These are phyloP conservation scores for Diorhabda elongata DNA, from an alignment of 1,140 invertebrate genomes.

Conservation along the genomic window DNA sequence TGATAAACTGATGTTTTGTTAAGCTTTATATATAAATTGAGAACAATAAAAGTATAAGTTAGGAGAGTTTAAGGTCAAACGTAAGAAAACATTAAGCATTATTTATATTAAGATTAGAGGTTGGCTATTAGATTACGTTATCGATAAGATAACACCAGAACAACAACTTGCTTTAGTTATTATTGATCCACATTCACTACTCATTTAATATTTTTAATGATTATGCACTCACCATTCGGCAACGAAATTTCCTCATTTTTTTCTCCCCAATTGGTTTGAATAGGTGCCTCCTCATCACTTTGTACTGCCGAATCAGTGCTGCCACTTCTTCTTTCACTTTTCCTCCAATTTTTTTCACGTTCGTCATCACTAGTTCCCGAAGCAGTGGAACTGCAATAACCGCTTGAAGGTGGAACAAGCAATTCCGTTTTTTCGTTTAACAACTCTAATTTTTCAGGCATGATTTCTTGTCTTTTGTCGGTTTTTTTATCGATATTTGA, in stretches of 20 bases:
- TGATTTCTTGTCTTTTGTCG: constrained; percentile 10
- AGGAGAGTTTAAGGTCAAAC: too few species aligned
- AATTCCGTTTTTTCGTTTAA: constrained; percentile 21
- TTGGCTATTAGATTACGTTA: too few species aligned
- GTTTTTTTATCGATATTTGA: background rate
- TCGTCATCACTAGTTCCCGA: constrained; percentile 43
- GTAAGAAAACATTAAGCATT: too few species aligned
- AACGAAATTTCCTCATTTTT: constrained; percentile 14
- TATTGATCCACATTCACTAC: too few species aligned
- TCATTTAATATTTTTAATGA: too few species aligned
- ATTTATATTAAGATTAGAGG: too few species aligned
- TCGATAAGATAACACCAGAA: too few species aligned
- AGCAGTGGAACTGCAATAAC: constrained; percentile 42
- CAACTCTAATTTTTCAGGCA: constrained; percentile 2
- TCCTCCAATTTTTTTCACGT: constrained; percentile 28
- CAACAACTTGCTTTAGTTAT: too few species aligned
- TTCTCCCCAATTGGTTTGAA: constrained; percentile 33
- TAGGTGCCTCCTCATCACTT: constrained; percentile 50
- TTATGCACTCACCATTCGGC: too few species aligned
- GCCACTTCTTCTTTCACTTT: constrained; percentile 45
- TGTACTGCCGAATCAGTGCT: constrained; percentile 55
- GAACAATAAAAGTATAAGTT: too few species aligned
- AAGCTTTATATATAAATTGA: too few species aligned
- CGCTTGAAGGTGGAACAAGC: constrained; percentile 36
- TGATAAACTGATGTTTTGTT: too few species aligned